Evolutionary conservation across 35 echinoderm and acorn worm species (phyloP).

Genomic region (Ophioderma brevispina): DNA sequence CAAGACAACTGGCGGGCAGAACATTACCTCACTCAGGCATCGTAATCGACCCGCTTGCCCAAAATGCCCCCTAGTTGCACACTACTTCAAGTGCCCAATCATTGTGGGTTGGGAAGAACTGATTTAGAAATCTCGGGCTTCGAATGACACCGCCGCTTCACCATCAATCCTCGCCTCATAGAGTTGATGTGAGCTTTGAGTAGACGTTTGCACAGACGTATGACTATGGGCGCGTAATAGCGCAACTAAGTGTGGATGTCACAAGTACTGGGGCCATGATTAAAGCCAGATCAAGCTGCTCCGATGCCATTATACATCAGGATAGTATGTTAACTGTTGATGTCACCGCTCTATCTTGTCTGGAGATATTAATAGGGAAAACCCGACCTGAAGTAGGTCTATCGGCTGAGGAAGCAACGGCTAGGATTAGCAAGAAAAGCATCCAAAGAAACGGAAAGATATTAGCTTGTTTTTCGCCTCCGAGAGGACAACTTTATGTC

Average conservation of each 20-base stretch:
- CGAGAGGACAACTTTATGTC: not conserved
- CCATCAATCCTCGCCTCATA: not conserved
- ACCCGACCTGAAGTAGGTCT: not conserved
- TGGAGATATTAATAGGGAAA: not conserved
- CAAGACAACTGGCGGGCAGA: not conserved
- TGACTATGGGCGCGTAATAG: not conserved
- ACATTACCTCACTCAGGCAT: not conserved
- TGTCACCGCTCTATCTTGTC: not conserved
- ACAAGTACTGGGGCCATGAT: not conserved
- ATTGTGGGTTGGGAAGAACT: not conserved
- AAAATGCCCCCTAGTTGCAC: not conserved
- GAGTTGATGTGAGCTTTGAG: not conserved
- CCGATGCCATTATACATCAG: not conserved
- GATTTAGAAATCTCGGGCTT: not conserved
- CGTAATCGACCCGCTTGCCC: not conserved
- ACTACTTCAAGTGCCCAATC: not conserved
- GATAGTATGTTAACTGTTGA: not conserved
- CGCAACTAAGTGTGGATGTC: not conserved
- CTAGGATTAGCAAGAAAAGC: constrained; percentile 13
- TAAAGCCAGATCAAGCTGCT: not conserved
- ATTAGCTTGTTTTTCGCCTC: not conserved
- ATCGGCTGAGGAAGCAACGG: not conserved
- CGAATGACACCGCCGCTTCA: not conserved
- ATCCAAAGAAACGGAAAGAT: not conserved
- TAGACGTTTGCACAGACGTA: not conserved